A percentile compares a stretch with the other conserved stretches of the same genome.
Evolutionary conservation across 2,113 vertebrate species (phyloP).

Genomic region (Halcyon senegalensis): DNA sequence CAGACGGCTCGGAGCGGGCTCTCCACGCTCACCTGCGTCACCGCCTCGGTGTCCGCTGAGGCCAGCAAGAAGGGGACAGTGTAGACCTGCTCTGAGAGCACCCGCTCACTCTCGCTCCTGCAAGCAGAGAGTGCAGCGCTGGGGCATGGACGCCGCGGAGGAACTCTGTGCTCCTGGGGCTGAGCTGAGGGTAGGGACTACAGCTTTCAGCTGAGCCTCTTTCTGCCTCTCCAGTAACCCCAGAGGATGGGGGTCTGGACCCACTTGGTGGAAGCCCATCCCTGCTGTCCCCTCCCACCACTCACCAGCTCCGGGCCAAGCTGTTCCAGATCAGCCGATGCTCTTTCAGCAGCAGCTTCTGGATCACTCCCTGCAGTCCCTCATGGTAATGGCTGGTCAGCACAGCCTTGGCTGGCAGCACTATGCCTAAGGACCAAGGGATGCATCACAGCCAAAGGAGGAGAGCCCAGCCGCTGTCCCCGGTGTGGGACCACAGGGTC

Average conservation of each 20-base stretch:
- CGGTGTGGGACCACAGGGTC: accelerated
- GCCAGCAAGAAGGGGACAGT: constrained; percentile 80
- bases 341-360: constrained; percentile 83
- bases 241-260: not conserved
- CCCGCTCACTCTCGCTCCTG: constrained; percentile 82
- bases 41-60: not conserved
- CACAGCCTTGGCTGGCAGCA: constrained; percentile 75
- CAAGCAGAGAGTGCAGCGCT: not conserved
- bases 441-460: accelerated
- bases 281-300: not conserved
- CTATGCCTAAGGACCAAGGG: constrained; percentile 72
- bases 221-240: not conserved
- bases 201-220: not conserved
- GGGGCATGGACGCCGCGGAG: accelerated
- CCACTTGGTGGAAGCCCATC: not conserved
- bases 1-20: constrained; percentile 78
- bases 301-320: constrained; percentile 83
- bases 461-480: not conserved
- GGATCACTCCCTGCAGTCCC: constrained; percentile 84
- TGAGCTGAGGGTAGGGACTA: not conserved
- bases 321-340: constrained; percentile 87
- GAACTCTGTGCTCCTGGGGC: not conserved
- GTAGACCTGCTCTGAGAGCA: constrained; percentile 81
- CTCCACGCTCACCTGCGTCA: constrained; percentile 74
- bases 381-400: constrained; percentile 82